These are phyloP conservation scores for Acipenser ruthenus DNA, from an alignment of 2,797 vertebrate genomes.

Conservation along the genomic window DNA sequence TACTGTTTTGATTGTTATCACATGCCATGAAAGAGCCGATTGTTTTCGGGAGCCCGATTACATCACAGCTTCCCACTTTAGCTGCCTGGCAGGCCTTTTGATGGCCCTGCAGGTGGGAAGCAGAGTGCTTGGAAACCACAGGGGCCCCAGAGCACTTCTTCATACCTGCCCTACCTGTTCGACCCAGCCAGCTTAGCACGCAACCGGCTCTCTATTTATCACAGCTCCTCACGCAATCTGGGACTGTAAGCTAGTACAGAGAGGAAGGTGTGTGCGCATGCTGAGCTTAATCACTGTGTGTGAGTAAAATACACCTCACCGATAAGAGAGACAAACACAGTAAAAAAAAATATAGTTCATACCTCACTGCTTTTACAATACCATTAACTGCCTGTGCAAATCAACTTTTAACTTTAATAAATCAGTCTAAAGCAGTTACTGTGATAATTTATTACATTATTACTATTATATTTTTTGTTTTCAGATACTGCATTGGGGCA, in stretches of 20 bases:
- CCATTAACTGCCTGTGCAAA: too few species aligned
- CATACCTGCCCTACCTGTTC: conserved; percentile 42
- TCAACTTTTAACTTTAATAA: too few species aligned
- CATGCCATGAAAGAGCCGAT: conserved; percentile 47
- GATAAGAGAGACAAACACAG: too few species aligned
- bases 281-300: neutral
- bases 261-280: neutral
- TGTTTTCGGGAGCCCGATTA: conserved; percentile 43
- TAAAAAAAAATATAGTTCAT: too few species aligned
- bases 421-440: too few species aligned
- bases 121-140: conserved; percentile 32
- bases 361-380: too few species aligned
- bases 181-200: neutral
- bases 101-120: conserved; percentile 56
- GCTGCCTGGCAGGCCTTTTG: conserved; percentile 44
- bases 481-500: too few species aligned
- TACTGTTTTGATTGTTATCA: conserved; percentile 56
- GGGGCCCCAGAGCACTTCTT: conserved; percentile 33
- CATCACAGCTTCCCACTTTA: conserved; percentile 45
- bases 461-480: too few species aligned
- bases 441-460: too few species aligned
- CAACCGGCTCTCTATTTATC: conserved; percentile 24
- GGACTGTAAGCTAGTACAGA: neutral
- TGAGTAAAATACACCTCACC: too few species aligned
- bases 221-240: conserved; percentile 16